Evolutionary conservation across 2,888 invertebrate species (phyloP).

Genomic region (Erpobdella octoculata): DNA sequence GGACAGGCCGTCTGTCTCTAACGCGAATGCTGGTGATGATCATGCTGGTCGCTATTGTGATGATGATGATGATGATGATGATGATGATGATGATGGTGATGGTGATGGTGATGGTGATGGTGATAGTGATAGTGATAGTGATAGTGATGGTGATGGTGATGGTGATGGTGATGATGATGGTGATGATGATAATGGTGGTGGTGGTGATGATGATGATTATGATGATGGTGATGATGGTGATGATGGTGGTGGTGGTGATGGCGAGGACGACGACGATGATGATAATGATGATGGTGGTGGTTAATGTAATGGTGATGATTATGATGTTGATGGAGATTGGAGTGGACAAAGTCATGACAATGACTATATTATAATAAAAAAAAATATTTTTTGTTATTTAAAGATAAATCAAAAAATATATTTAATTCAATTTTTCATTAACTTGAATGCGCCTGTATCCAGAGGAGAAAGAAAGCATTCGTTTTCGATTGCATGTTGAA

Average conservation of each 20-base stretch:
- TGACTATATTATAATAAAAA: too few species aligned
- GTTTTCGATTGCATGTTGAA: too few species aligned
- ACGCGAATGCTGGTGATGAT: neutral
- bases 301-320: neutral
- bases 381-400: too few species aligned
- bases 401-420: too few species aligned
- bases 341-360: too few species aligned
- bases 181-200: constrained; percentile 13
- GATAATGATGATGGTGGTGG: neutral
- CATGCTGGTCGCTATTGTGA: neutral
- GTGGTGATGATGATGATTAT: constrained; percentile 4
- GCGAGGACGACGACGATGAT: constrained; percentile 12
- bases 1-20: neutral
- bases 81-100: neutral
- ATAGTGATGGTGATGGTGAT: neutral
- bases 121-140: neutral
- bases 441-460: too few species aligned
- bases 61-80: neutral
- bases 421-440: too few species aligned
- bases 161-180: constrained; percentile 10
- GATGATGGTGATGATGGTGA: neutral
- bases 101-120: neutral
- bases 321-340: too few species aligned
- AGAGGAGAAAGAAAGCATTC: too few species aligned
- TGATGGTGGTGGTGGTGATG: neutral